These are phyloP conservation scores for Acanthopleura granulata DNA, from an alignment of 2,888 invertebrate genomes.

Conservation along the genomic window DNA sequence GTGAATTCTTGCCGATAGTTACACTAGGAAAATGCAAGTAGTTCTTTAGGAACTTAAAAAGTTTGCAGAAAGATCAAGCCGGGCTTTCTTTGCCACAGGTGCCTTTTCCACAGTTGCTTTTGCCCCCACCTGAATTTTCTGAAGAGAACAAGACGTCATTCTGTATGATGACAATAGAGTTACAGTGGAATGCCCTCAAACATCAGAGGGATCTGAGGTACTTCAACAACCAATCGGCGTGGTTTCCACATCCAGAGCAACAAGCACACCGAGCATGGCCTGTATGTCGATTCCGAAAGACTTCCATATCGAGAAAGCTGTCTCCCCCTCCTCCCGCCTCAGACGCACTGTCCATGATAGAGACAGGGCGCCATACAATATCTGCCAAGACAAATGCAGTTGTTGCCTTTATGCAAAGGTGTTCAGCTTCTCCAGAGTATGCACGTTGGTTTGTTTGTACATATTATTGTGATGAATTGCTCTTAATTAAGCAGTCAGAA, in stretches of 20 bases:
- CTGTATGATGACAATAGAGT: no score
- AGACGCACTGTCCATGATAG: background rate
- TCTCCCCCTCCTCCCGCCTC: background rate
- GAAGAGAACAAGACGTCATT: no score
- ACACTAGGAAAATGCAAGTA: background rate
- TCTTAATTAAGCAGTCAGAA: no score
- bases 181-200: no score
- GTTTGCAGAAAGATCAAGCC: background rate
- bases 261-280: background rate
- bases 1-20: background rate
- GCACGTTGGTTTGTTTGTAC: no score
- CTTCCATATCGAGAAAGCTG: background rate
- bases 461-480: no score
- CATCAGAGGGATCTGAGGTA: background rate
- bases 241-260: background rate
- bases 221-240: background rate
- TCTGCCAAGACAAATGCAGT: no score
- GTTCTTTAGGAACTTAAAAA: background rate
- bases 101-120: background rate
- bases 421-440: no score
- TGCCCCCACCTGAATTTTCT: background rate
- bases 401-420: no score
- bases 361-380: no score
- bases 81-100: background rate
- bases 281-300: background rate